Percentiles rank a stretch among this genome's conserved stretches.
These are phyloP conservation scores for Zeuzera pyrina DNA, from an alignment of 2,888 invertebrate genomes.

Conservation along the genomic window DNA sequence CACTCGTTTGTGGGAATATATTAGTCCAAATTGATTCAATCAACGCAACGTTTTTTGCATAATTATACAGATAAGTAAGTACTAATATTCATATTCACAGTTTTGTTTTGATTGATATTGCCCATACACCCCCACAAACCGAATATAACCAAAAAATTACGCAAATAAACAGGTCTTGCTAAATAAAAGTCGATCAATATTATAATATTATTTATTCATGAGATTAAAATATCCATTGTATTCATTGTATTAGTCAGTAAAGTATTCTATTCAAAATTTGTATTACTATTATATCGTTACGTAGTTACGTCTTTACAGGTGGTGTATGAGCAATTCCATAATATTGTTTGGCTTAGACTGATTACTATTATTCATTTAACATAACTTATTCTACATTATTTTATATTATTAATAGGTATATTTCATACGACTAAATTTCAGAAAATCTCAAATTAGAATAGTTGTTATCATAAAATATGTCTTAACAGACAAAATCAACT, in stretches of 20 bases:
- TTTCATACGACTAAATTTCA: no score
- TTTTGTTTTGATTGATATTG: conserved; percentile 26
- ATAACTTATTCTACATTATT: no score
- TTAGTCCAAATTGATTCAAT: conserved; percentile 28
- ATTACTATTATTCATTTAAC: conserved; percentile 7
- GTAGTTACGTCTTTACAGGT: conserved; percentile 54
- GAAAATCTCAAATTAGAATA: no score
- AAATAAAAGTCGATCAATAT: conserved; percentile 63
- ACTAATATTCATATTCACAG: conserved; percentile 4
- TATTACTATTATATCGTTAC: no score
- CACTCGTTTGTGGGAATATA: conserved; percentile 69
- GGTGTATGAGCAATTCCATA: conserved; percentile 70
- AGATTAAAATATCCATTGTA: conserved; percentile 58
- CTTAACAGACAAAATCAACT: no score
- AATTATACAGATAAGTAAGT: conserved; percentile 1
- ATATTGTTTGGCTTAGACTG: conserved; percentile 1
- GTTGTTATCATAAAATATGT: no score
- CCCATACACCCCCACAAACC: conserved; percentile 73
- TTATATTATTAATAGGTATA: no score
- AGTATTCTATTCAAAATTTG: no score
- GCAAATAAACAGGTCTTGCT: conserved; percentile 54
- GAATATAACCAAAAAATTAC: conserved; percentile 33
- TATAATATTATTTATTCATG: conserved; percentile 58
- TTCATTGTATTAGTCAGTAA: conserved; percentile 49
- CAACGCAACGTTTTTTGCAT: no score